Conservation (phyloP, 1,140 invertebrate species). For the Heliconius eleuchia region DNA sequence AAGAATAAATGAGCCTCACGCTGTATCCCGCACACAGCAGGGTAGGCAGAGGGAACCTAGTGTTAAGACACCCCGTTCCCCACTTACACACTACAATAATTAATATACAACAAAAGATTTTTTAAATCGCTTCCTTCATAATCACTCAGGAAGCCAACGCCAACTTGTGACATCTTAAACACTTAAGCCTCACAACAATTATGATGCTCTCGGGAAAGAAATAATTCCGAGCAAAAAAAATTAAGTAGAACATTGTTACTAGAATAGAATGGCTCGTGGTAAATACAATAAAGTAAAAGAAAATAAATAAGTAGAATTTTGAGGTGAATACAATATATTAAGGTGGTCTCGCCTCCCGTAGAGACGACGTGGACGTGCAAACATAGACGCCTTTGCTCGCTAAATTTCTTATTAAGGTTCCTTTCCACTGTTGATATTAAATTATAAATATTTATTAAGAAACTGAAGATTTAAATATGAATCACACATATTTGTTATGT, state of each 20-base stretch:
- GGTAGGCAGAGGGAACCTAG: too few species aligned
- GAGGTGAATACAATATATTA: constrained; percentile 39
- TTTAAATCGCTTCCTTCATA: not conserved
- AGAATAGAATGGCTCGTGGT: constrained; percentile 44
- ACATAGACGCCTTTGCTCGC: constrained; percentile 61
- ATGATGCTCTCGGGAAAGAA: constrained; percentile 18
- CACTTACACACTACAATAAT: not conserved
- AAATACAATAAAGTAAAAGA: constrained; percentile 47
- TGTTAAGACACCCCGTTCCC: too few species aligned
- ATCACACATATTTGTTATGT: not conserved
- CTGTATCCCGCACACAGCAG: too few species aligned
- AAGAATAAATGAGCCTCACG: too few species aligned
- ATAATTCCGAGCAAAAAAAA: constrained; percentile 27
- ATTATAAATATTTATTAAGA: not conserved
- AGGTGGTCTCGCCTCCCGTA: constrained; percentile 64
- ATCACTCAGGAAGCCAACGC: constrained; percentile 6
- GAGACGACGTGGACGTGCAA: constrained; percentile 66
- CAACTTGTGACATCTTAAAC: constrained; percentile 13
- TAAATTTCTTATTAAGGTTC: constrained; percentile 58
- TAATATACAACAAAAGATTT: not conserved
- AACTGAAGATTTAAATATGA: not conserved
- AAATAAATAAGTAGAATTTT: constrained; percentile 7
- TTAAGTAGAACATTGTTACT: constrained; percentile 46
- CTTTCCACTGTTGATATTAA: constrained; percentile 33
- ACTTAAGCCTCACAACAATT: constrained; percentile 10